Evolutionary conservation across 2,888 invertebrate genomes (phyloP).

Genomic region (Sphaerophoria taeniata): DNA sequence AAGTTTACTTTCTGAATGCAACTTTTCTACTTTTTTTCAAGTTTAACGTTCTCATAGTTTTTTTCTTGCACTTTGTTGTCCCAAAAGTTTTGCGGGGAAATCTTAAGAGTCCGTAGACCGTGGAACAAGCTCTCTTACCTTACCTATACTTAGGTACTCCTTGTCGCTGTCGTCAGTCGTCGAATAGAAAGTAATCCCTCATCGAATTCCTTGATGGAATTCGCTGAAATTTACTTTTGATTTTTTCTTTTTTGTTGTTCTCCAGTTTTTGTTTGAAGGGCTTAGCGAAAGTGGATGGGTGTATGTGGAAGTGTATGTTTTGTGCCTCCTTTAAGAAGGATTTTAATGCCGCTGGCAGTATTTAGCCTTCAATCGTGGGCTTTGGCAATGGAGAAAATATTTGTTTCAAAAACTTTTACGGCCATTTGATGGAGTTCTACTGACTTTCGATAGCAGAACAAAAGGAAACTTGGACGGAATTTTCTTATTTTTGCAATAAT

Average conservation of each 20-base stretch:
- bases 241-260: constrained; percentile 12
- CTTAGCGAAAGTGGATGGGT: constrained; percentile 18
- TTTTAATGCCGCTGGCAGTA: constrained; percentile 11
- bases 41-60: background rate
- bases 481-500: constrained; percentile 45
- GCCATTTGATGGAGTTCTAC: constrained; percentile 54
- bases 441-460: background rate
- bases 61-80: constrained; percentile 36
- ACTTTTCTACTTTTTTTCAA: constrained; percentile 43
- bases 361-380: constrained; percentile 5
- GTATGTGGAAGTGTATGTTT: background rate
- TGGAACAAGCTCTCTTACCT: background rate
- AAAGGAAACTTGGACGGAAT: constrained; percentile 28
- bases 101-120: too few relatives aligned
- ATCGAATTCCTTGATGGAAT: constrained; percentile 28
- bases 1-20: constrained; percentile 64
- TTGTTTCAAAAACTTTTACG: constrained; percentile 49
- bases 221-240: constrained; percentile 18
- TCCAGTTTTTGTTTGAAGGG: constrained; percentile 24
- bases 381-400: constrained; percentile 18
- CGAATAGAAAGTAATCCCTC: constrained; percentile 22
- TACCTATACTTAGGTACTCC: background rate
- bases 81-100: constrained; percentile 47
- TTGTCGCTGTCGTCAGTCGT: background rate
- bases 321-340: constrained; percentile 2